A percentile compares a stretch with the other conserved stretches of the same genome.
Evolutionary conservation across 2,797 vertebrate genomes (phyloP).

Genomic region (Pampus argenteus): DNA sequence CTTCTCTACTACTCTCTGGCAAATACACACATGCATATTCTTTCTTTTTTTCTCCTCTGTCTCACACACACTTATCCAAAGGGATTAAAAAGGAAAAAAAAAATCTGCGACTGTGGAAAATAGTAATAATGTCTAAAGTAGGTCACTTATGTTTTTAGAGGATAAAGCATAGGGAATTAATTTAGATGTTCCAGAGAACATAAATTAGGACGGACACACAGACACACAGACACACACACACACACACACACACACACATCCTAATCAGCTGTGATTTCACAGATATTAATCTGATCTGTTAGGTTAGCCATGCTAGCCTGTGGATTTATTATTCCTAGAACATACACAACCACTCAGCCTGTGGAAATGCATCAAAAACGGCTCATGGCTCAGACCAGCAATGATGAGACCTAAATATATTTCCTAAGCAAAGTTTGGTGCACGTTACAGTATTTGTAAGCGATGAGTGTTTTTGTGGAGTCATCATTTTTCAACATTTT

Average conservation of each 20-base stretch:
- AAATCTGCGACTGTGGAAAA: constrained; percentile 55
- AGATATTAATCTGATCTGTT: constrained; percentile 69
- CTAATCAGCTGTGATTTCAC: constrained; percentile 72
- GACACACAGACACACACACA: constrained; percentile 34
- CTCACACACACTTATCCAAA: constrained; percentile 36
- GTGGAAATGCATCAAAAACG: not conserved
- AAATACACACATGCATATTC: constrained; percentile 18
- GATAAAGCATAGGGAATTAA: constrained; percentile 77
- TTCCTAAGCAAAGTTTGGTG: constrained; percentile 5
- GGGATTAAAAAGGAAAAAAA: constrained; percentile 45
- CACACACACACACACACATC: constrained; percentile 35
- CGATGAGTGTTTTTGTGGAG: constrained; percentile 7
- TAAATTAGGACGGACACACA: constrained; percentile 62
- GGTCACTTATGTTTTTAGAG: constrained; percentile 78
- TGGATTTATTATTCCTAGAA: constrained; percentile 60
- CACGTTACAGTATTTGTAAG: not conserved
- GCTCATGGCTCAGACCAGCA: not conserved
- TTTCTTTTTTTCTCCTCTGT: not conserved
- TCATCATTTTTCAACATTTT: constrained; percentile 15
- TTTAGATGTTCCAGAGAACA: constrained; percentile 68
- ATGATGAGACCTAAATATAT: not conserved
- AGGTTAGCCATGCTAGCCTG: constrained; percentile 40
- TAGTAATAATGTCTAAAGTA: constrained; percentile 72
- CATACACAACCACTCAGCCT: constrained; percentile 33
- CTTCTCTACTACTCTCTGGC: not conserved